phyloP scores from a whole-genome alignment of 2,888 invertebrate genomes.

The Nebria brevicollis region DNA sequence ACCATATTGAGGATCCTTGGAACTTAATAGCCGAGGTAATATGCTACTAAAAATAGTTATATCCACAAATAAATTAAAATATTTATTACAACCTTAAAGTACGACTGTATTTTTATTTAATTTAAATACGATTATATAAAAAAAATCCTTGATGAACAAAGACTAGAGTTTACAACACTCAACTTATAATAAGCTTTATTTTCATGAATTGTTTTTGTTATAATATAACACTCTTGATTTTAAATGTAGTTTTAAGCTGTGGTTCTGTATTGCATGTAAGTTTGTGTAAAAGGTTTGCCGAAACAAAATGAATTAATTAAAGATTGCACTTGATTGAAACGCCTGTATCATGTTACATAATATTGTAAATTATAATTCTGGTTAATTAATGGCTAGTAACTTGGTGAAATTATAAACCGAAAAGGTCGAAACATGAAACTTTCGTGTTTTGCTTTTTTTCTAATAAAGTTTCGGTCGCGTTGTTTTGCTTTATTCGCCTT shows the following conservation, averaged over 20 bases:
- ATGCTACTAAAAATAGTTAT: background rate
- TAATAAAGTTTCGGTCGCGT: background rate
- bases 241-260: background rate
- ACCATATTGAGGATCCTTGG: too few species aligned
- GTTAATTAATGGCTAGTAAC: background rate
- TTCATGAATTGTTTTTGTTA: background rate
- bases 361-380: background rate
- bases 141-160: background rate
- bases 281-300: background rate
- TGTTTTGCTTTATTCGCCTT: background rate
- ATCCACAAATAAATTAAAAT: background rate
- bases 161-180: background rate
- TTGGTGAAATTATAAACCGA: background rate
- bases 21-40: too few species aligned
- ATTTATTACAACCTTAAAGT: background rate
- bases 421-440: background rate
- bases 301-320: background rate
- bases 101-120: background rate
- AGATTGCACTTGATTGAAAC: background rate
- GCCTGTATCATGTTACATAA: background rate
- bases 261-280: background rate
- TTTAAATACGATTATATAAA: background rate
- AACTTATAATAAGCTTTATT: background rate
- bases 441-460: background rate
- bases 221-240: background rate